A percentile compares a stretch with the other conserved stretches of the same genome.
These are phyloP conservation scores for Balaeniceps rex DNA, from an alignment of 2,113 vertebrate species.

Conservation along the genomic window DNA sequence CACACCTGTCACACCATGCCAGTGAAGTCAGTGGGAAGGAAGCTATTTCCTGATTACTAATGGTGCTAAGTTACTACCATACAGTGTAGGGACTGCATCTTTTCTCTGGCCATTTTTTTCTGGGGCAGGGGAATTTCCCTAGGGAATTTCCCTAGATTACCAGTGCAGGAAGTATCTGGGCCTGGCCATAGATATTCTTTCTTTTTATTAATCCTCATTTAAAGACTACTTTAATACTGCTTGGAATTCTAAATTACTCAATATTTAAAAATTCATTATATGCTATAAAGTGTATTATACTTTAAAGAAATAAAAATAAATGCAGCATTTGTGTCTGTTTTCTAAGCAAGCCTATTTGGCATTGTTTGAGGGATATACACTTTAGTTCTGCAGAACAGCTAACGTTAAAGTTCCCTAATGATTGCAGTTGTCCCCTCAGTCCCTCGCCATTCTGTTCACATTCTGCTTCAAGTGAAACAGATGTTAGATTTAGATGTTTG, in stretches of 20 bases:
- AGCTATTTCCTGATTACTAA: not conserved
- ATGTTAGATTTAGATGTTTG: not conserved
- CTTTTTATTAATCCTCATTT: not conserved
- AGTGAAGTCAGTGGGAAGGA: not conserved
- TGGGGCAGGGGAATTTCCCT: not conserved
- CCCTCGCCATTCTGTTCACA: not conserved
- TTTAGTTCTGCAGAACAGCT: not conserved
- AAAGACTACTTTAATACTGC: not conserved
- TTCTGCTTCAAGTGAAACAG: not conserved
- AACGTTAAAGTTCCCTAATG: not conserved
- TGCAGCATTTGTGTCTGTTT: not conserved
- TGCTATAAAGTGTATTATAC: not conserved
- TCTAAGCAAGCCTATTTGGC: not conserved
- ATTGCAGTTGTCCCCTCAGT: not conserved
- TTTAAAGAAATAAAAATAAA: not conserved
- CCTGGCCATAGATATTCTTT: not conserved
- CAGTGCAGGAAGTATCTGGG: not conserved
- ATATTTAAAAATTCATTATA: not conserved
- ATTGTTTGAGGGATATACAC: not conserved
- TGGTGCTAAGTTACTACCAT: not conserved
- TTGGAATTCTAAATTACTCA: not conserved
- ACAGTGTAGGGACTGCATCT: not conserved
- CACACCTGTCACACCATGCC: not conserved
- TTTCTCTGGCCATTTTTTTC: not conserved
- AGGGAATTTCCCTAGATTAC: no score